These are phyloP conservation scores for Cephonodes hylas DNA, from an alignment of 2,888 invertebrate species.

Conservation along the genomic window DNA sequence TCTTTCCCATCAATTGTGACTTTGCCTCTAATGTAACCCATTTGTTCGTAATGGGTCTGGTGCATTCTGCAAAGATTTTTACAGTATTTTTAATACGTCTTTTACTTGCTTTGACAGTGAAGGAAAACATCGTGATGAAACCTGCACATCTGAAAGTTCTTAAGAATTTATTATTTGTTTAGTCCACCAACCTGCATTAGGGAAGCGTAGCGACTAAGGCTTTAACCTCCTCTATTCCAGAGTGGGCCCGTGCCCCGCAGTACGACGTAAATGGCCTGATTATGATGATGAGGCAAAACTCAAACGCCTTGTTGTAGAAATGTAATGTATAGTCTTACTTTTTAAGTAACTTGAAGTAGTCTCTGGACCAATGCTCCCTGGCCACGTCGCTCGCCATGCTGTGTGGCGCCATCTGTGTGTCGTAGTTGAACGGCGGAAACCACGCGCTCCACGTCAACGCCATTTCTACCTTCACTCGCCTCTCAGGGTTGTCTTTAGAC, in stretches of 20 bases:
- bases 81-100: neutral
- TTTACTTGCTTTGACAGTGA: neutral
- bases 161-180: no score
- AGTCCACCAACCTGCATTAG: no score
- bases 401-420: conserved; percentile 82
- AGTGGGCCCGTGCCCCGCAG: no score
- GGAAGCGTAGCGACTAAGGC: no score
- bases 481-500: conserved; percentile 44
- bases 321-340: conserved; percentile 65
- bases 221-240: no score
- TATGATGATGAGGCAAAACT: no score
- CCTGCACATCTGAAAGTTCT: no score
- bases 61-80: conserved; percentile 82
- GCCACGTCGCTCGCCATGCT: conserved; percentile 84
- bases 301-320: neutral
- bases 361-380: conserved; percentile 84
- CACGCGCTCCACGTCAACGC: conserved; percentile 82
- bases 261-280: no score
- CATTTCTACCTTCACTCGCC: conserved; percentile 76
- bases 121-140: no score
- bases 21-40: conserved; percentile 82
- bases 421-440: conserved; percentile 84
- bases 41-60: conserved; percentile 89
- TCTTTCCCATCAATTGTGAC: conserved; percentile 76
- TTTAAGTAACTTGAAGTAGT: conserved; percentile 84